Conservation (phyloP, 2,888 invertebrate genomes). For the Didymodactylos carnosus region DNA sequence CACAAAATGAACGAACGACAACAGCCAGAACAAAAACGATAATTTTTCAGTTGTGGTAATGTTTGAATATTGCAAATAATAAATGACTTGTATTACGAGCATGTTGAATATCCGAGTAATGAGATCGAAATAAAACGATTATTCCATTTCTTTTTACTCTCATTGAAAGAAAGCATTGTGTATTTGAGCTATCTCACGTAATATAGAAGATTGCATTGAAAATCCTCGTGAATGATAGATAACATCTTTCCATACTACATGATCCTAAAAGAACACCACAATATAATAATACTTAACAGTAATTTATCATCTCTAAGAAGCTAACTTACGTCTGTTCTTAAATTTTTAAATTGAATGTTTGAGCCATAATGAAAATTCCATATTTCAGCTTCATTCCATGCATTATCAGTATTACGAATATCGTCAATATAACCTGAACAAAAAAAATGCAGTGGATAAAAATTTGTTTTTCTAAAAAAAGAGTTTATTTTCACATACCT, state of each 20-base stretch:
- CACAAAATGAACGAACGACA: too few relatives aligned
- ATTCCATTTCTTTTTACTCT: too few relatives aligned
- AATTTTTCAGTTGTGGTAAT: too few relatives aligned
- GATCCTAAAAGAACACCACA: neutral
- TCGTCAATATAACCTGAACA: conserved; percentile 10
- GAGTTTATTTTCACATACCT: too few relatives aligned
- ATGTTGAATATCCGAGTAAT: too few relatives aligned
- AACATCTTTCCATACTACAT: neutral
- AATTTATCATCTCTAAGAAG: neutral
- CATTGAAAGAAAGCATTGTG: neutral
- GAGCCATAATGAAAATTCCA: conserved; percentile 27
- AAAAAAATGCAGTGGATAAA: neutral
- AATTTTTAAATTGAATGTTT: neutral
- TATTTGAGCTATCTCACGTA: neutral
- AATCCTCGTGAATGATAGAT: neutral
- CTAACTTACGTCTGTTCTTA: neutral
- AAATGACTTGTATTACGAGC: too few relatives aligned
- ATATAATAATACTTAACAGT: neutral
- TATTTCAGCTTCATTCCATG: conserved; percentile 18
- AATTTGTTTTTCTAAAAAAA: too few relatives aligned
- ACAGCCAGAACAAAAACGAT: too few relatives aligned
- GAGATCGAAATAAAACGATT: too few relatives aligned
- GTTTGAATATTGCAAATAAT: too few relatives aligned
- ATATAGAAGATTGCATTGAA: neutral
- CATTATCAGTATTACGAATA: conserved; percentile 7